A percentile compares a stretch with the other conserved stretches of the same genome.
Evolutionary conservation across 2,888 invertebrate genomes (phyloP).

Genomic region (Odontocerum albicorne): DNA sequence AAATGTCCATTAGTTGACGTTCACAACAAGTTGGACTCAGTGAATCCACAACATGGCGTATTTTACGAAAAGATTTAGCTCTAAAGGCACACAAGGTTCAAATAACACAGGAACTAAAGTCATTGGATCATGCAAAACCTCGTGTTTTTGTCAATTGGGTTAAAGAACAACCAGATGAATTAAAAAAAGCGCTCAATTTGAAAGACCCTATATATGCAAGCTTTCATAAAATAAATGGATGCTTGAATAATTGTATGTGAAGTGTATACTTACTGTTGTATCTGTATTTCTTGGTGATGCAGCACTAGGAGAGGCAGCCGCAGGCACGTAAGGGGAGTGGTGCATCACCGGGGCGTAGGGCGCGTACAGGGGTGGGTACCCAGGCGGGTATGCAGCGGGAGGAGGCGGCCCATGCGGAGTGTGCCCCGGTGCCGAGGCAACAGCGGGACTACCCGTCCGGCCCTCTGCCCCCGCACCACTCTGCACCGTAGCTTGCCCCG

Average conservation of each 20-base stretch:
- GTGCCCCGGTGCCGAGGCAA: conserved; percentile 51
- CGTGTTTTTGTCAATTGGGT: no score
- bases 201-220: no score
- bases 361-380: conserved; percentile 69
- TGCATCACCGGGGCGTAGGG: conserved; percentile 74
- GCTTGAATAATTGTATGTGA: not conserved
- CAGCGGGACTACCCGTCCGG: conserved; percentile 58
- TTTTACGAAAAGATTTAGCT: no score
- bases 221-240: not conserved
- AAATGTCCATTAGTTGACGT: no score
- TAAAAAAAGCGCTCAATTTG: no score
- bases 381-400: conserved; percentile 45
- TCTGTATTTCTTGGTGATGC: conserved; percentile 65
- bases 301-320: conserved; percentile 61
- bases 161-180: no score
- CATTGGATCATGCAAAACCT: no score
- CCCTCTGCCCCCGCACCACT: conserved; percentile 43
- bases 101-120: no score
- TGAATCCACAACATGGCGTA: no score
- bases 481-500: conserved; percentile 24
- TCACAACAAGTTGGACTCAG: no score
- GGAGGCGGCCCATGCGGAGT: conserved; percentile 56
- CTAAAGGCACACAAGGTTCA: no score
- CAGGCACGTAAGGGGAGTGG: conserved; percentile 72
- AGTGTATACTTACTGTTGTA: conserved; percentile 50